These are phyloP conservation scores for Bos javanicus DNA, from an alignment of 2,113 vertebrate species.

Conservation along the genomic window DNA sequence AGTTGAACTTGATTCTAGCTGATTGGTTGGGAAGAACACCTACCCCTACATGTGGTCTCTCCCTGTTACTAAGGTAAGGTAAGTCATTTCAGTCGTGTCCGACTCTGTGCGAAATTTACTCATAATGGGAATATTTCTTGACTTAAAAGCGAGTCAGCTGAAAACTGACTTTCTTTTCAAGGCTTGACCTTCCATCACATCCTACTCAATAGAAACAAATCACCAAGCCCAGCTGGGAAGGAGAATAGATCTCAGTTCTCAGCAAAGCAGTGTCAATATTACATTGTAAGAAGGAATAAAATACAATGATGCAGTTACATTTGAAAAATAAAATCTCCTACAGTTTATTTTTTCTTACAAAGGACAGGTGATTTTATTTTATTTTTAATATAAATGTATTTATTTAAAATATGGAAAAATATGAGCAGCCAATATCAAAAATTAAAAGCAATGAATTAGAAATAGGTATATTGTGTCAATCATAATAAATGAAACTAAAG, in stretches of 20 bases:
- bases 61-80: neutral
- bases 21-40: neutral
- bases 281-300: neutral
- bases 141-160: neutral
- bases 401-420: neutral
- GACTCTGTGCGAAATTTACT: neutral
- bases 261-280: neutral
- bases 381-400: neutral
- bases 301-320: neutral
- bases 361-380: neutral
- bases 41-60: neutral
- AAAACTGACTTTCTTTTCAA: neutral
- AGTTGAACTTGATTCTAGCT: neutral
- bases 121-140: neutral
- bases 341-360: neutral
- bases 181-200: neutral
- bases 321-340: neutral
- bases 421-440: neutral
- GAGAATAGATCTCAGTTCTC: neutral
- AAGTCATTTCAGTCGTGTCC: too few species aligned
- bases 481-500: neutral
- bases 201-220: neutral
- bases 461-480: neutral
- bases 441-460: neutral
- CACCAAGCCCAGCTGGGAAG: neutral